Percentiles rank a stretch among this genome's conserved stretches.
phyloP scores from a whole-genome alignment of 2,888 invertebrate genomes.

The Schizaphis graminum region DNA sequence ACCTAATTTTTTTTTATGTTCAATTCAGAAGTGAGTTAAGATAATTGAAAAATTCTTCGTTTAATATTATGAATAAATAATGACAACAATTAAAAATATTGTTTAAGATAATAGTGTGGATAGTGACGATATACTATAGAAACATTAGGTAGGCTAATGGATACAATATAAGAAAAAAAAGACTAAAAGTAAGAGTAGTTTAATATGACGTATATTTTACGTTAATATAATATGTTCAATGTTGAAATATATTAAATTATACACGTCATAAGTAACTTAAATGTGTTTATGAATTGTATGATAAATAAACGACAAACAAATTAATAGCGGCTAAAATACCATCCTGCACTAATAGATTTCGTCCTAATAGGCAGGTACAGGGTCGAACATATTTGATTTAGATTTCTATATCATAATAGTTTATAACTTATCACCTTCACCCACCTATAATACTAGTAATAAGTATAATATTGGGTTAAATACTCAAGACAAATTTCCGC shows the following conservation, averaged over 20 bases:
- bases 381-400: background rate
- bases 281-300: background rate
- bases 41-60: background rate
- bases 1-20: conserved; percentile 3
- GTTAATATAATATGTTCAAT: too few species aligned
- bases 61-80: background rate
- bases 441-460: background rate
- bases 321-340: too few species aligned
- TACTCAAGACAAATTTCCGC: background rate
- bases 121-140: background rate
- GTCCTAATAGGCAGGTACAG: background rate
- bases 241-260: background rate
- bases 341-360: background rate
- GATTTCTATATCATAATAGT: background rate
- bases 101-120: background rate
- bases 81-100: background rate
- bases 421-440: background rate
- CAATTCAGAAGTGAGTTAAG: background rate
- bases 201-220: background rate
- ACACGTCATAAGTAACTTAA: background rate
- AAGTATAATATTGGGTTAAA: background rate
- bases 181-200: background rate
- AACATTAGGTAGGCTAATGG: background rate
- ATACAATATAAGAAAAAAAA: background rate
- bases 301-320: background rate